phyloP scores from a whole-genome alignment of 2,888 invertebrate species.

The Lasioglossum figueresi region DNA sequence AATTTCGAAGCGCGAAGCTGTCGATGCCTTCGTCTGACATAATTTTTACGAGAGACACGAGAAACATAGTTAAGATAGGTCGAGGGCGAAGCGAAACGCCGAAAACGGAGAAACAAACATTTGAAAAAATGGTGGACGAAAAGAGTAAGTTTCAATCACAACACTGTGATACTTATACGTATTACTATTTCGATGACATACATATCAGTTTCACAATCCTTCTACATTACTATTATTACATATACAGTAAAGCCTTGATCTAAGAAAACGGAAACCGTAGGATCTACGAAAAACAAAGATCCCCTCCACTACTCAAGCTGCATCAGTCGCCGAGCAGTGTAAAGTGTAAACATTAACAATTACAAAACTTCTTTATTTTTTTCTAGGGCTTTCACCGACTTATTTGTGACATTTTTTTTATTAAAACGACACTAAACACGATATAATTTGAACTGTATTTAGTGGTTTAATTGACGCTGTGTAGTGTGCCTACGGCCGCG shows the following conservation, averaged over 20 bases:
- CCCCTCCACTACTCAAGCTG: too few relatives aligned
- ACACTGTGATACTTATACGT: conserved; percentile 78
- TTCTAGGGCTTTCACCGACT: too few relatives aligned
- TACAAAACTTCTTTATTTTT: too few relatives aligned
- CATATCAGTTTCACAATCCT: conserved; percentile 78
- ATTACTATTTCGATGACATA: conserved; percentile 78
- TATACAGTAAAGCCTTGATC: conserved; percentile 9
- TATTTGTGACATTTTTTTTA: too few relatives aligned
- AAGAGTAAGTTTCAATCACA: conserved; percentile 76
- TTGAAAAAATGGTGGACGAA: conserved; percentile 30
- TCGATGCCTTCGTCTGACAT: background rate
- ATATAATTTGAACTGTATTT: too few relatives aligned
- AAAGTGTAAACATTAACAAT: too few relatives aligned
- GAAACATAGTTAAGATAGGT: conserved; percentile 52
- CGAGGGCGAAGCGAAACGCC: conserved; percentile 60
- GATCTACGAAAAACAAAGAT: too few relatives aligned
- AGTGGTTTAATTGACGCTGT: too few relatives aligned
- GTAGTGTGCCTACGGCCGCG: too few relatives aligned
- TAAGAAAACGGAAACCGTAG: too few relatives aligned
- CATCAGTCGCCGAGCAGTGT: too few relatives aligned
- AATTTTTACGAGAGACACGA: conserved; percentile 5
- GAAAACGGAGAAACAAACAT: conserved; percentile 14
- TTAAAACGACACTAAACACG: too few relatives aligned
- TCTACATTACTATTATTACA: conserved; percentile 60
- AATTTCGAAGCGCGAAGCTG: background rate